Percentiles rank a stretch among this genome's conserved stretches.
These are phyloP conservation scores for Luehdorfia chinensis DNA, from an alignment of 1,140 invertebrate species.

Conservation along the genomic window DNA sequence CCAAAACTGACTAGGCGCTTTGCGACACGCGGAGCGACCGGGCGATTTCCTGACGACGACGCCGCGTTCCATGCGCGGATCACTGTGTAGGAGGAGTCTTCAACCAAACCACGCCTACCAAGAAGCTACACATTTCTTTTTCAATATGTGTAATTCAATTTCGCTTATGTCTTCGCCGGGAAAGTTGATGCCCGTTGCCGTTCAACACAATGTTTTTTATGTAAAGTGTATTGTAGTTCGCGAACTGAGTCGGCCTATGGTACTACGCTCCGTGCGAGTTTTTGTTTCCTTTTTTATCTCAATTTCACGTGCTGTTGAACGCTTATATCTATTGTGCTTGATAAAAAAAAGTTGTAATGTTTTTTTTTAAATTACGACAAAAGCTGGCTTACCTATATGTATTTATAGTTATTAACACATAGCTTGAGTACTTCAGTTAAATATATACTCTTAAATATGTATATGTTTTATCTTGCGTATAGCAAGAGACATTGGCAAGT, in stretches of 20 bases:
- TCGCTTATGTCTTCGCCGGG: conserved; percentile 76
- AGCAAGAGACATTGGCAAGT: no score
- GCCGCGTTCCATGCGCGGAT: conserved; percentile 56
- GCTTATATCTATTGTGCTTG: conserved; percentile 51
- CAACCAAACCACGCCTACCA: conserved; percentile 68
- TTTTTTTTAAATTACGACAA: conserved; percentile 14
- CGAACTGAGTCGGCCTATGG: conserved; percentile 60
- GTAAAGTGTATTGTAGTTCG: conserved; percentile 75
- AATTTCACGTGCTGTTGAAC: conserved; percentile 64
- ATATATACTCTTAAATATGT: no score
- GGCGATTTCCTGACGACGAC: conserved; percentile 42
- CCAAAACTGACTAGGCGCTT: conserved; percentile 44
- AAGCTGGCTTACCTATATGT: conserved; percentile 2
- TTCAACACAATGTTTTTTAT: conserved; percentile 77
- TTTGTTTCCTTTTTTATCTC: conserved; percentile 49
- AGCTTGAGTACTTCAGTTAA: background rate
- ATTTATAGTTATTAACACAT: no score
- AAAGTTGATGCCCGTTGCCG: conserved; percentile 75
- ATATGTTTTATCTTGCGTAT: no score
- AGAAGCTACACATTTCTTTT: conserved; percentile 76
- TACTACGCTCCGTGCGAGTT: conserved; percentile 59
- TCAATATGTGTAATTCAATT: conserved; percentile 78
- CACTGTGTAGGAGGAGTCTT: conserved; percentile 64
- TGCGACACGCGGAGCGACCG: conserved; percentile 32
- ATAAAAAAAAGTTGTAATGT: conserved; percentile 34